phyloP scores from a whole-genome alignment of 2,113 vertebrate species.

The Chinchilla lanigera region DNA sequence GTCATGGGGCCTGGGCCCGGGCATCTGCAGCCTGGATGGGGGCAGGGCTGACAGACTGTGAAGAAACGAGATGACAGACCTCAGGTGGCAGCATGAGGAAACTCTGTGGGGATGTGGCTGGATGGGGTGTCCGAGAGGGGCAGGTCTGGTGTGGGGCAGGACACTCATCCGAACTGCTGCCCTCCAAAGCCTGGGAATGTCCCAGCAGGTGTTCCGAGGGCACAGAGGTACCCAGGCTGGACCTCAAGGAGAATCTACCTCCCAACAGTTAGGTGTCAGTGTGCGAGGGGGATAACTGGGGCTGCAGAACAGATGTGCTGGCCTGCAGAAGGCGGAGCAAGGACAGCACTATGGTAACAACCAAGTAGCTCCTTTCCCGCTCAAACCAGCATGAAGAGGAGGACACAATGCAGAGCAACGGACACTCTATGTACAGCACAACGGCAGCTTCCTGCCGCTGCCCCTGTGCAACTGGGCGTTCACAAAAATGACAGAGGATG shows the following conservation, averaged over 20 bases:
- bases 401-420: neutral
- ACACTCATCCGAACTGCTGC: neutral
- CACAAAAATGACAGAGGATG: neutral
- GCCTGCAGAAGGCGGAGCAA: neutral
- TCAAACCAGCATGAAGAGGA: neutral
- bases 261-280: neutral
- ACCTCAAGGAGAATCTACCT: neutral
- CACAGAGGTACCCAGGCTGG: neutral
- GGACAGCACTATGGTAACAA: neutral
- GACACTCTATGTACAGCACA: neutral
- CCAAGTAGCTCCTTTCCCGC: accelerated
- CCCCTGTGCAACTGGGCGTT: accelerated
- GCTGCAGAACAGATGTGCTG: neutral
- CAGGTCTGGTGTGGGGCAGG: neutral
- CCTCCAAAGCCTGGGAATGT: neutral
- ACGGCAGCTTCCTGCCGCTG: neutral
- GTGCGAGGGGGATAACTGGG: neutral
- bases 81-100: neutral
- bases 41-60: too few relatives aligned
- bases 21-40: neutral
- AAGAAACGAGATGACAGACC: neutral
- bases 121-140: neutral
- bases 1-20: neutral
- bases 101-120: neutral
- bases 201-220: neutral